Evolutionary conservation across 2,113 vertebrate genomes (phyloP).

Genomic region (Prunella fulvescens): DNA sequence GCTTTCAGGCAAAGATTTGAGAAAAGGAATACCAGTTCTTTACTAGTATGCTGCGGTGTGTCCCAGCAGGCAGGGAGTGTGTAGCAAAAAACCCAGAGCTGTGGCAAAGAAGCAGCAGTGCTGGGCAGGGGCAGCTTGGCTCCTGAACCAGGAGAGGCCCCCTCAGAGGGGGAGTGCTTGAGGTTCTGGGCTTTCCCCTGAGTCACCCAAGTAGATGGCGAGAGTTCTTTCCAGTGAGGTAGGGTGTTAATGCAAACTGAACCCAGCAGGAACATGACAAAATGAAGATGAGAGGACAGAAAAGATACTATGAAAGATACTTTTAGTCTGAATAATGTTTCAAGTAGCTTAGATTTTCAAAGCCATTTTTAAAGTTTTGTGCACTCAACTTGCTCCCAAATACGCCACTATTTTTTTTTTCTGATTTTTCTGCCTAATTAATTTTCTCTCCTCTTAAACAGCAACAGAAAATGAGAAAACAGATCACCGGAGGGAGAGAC

Average conservation of each 20-base stretch:
- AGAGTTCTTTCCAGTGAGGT: background rate
- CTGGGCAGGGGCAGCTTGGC: background rate
- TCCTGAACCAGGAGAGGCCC: background rate
- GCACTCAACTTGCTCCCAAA: background rate
- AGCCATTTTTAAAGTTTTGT: background rate
- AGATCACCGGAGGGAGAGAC: background rate
- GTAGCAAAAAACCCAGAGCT: background rate
- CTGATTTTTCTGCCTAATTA: background rate
- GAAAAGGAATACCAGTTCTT: background rate
- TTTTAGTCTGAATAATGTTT: background rate
- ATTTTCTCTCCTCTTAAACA: background rate
- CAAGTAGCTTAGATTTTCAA: background rate
- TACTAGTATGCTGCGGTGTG: background rate
- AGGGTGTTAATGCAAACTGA: background rate
- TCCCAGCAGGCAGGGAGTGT: background rate
- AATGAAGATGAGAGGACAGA: background rate
- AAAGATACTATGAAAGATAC: background rate
- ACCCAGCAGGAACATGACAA: background rate
- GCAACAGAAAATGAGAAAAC: background rate
- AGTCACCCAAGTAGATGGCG: background rate
- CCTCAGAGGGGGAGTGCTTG: background rate
- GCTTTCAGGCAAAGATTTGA: background rate
- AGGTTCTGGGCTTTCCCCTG: background rate
- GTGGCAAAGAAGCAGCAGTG: background rate
- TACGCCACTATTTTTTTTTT: background rate